A percentile compares a stretch with the other conserved stretches of the same genome.
phyloP scores from a whole-genome alignment of 2,888 invertebrate genomes.

The Drosophila mimetica region DNA sequence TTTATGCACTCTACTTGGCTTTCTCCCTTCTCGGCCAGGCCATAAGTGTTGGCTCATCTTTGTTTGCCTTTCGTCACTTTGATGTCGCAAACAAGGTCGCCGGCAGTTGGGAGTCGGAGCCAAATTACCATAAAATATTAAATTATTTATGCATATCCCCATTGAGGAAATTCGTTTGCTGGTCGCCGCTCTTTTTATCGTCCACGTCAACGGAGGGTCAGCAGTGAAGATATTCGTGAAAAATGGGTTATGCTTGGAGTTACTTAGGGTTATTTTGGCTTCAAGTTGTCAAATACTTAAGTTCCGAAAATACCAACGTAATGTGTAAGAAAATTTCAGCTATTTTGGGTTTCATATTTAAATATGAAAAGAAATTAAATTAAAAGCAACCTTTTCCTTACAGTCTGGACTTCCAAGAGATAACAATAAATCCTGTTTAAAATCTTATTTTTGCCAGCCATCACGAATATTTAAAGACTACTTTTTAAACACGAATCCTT shows the following conservation, averaged over 20 bases:
- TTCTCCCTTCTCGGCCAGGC: constrained; percentile 12
- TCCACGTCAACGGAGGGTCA: constrained; percentile 15
- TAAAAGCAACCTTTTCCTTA: too few relatives aligned
- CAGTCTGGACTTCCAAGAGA: too few relatives aligned
- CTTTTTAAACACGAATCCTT: not conserved
- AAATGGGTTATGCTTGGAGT: constrained; percentile 16
- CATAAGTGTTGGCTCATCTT: constrained; percentile 52
- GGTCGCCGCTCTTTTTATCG: constrained; percentile 24
- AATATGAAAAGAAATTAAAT: not conserved
- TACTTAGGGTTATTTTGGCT: constrained; percentile 22
- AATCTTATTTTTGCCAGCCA: too few relatives aligned
- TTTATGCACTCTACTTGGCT: constrained; percentile 55
- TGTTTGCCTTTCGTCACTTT: constrained; percentile 37
- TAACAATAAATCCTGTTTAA: too few relatives aligned
- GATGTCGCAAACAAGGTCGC: constrained; percentile 34
- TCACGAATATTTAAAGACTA: too few relatives aligned
- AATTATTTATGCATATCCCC: constrained; percentile 67
- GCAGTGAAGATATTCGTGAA: not conserved
- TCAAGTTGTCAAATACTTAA: constrained; percentile 23
- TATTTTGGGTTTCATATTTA: too few relatives aligned
- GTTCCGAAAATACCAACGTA: not conserved
- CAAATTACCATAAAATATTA: constrained; percentile 72
- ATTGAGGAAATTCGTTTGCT: constrained; percentile 33
- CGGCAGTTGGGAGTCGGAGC: constrained; percentile 14
- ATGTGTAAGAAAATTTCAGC: not conserved